Percentiles rank a stretch among this genome's conserved stretches.
phyloP scores from a whole-genome alignment of 2,888 invertebrate species.

The Dugesia japonica region DNA sequence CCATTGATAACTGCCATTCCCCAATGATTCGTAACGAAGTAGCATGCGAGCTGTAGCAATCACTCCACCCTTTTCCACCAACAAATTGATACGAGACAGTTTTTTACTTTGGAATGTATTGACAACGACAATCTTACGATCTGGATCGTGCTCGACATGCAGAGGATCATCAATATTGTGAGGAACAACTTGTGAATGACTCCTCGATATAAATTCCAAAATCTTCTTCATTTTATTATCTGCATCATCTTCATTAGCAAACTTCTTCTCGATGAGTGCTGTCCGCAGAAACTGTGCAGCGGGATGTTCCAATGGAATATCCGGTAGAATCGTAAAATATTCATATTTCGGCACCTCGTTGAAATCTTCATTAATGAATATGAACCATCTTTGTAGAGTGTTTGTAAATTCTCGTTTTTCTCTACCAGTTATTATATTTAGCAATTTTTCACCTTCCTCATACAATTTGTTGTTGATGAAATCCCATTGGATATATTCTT shows the following conservation, averaged over 20 bases:
- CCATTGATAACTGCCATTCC: conserved; percentile 27
- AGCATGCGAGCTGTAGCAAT: conserved; percentile 24
- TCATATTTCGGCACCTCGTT: not conserved
- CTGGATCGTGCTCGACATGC: not conserved
- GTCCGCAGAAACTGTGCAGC: not conserved
- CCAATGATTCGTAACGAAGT: conserved; percentile 29
- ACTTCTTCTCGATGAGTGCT: not conserved
- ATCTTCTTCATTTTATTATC: not conserved
- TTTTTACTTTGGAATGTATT: not conserved
- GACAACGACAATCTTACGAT: not conserved
- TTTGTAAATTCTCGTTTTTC: too few species aligned
- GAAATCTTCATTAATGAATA: too few species aligned
- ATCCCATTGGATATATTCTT: too few species aligned
- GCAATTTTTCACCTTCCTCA: too few species aligned
- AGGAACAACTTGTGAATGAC: not conserved
- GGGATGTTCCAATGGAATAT: not conserved
- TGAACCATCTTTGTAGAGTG: too few species aligned
- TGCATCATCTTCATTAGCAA: not conserved
- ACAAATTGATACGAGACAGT: not conserved
- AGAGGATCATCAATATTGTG: not conserved
- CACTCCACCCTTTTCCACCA: conserved; percentile 17
- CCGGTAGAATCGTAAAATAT: not conserved
- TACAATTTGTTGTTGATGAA: too few species aligned
- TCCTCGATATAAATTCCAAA: not conserved
- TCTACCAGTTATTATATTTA: too few species aligned